Percentiles rank a stretch among this genome's conserved stretches.
These are phyloP conservation scores for Delichon dasypus DNA, from an alignment of 2,797 vertebrate genomes.

Conservation along the genomic window DNA sequence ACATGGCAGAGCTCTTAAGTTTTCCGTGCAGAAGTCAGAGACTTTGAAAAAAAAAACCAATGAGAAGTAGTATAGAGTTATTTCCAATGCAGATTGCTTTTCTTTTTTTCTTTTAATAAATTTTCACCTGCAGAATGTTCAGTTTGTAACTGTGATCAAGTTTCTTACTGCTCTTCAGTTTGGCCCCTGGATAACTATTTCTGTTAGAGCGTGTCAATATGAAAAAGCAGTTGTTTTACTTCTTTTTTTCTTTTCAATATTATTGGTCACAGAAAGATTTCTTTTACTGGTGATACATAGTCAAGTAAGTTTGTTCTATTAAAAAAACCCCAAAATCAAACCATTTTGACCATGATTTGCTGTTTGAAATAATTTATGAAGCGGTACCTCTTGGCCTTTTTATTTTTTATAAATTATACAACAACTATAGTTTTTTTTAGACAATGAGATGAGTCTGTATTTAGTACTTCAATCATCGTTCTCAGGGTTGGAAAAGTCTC, in stretches of 20 bases:
- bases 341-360: conserved; percentile 45
- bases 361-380: conserved; percentile 73
- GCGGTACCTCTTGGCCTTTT: conserved; percentile 57
- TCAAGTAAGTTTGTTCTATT: conserved; percentile 55
- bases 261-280: neutral
- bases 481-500: conserved; percentile 92
- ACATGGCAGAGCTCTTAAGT: neutral
- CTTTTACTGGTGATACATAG: neutral
- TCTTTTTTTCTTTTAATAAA: neutral
- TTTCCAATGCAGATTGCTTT: neutral
- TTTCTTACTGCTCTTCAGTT: neutral
- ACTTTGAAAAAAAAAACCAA: neutral
- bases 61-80: neutral
- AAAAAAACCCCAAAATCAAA: neutral
- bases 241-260: neutral
- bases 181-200: conserved; percentile 9
- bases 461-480: conserved; percentile 95
- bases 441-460: conserved; percentile 91
- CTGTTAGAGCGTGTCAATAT: neutral
- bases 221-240: neutral
- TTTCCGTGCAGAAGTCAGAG: neutral
- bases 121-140: neutral
- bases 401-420: conserved; percentile 67
- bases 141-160: neutral
- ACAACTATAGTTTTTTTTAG: conserved; percentile 83